These are phyloP conservation scores for Formica exsecta DNA, from an alignment of 1,140 invertebrate genomes.

Conservation along the genomic window DNA sequence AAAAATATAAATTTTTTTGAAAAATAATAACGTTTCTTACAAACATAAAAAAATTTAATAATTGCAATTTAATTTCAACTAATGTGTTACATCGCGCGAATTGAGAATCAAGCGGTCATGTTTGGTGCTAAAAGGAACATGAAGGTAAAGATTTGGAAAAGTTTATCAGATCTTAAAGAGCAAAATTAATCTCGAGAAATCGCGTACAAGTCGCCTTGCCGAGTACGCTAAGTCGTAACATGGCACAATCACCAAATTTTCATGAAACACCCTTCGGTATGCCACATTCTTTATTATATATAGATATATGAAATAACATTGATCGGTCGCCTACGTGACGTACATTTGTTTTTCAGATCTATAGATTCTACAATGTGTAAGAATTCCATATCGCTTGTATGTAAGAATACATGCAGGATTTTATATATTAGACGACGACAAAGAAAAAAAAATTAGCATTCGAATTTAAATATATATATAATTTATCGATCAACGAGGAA, in stretches of 20 bases:
- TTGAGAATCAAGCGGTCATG: background rate
- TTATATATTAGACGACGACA: slow-evolving; percentile 13
- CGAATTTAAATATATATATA: background rate
- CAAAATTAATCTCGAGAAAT: background rate
- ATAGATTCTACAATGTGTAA: slow-evolving; percentile 20
- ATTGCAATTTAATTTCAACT: background rate
- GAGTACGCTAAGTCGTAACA: background rate
- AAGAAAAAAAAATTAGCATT: background rate
- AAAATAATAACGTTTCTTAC: background rate
- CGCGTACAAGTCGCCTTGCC: background rate
- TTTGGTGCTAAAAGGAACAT: background rate
- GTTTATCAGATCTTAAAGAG: background rate
- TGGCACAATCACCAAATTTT: slow-evolving; percentile 2
- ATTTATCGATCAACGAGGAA: background rate
- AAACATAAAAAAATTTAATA: background rate
- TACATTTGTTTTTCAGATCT: slow-evolving; percentile 56
- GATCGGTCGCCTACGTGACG: background rate
- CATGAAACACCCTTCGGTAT: slow-evolving; percentile 9
- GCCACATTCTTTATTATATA: slow-evolving; percentile 54
- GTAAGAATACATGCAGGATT: slow-evolving; percentile 4
- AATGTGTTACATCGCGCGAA: background rate
- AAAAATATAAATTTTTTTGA: background rate
- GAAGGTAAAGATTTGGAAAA: background rate
- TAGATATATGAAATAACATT: slow-evolving; percentile 42
- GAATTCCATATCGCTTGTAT: slow-evolving; percentile 9